Percentiles rank a stretch among this genome's conserved stretches.
These are phyloP conservation scores for Eublepharis macularius DNA, from an alignment of 2,113 vertebrate genomes.

Conservation along the genomic window DNA sequence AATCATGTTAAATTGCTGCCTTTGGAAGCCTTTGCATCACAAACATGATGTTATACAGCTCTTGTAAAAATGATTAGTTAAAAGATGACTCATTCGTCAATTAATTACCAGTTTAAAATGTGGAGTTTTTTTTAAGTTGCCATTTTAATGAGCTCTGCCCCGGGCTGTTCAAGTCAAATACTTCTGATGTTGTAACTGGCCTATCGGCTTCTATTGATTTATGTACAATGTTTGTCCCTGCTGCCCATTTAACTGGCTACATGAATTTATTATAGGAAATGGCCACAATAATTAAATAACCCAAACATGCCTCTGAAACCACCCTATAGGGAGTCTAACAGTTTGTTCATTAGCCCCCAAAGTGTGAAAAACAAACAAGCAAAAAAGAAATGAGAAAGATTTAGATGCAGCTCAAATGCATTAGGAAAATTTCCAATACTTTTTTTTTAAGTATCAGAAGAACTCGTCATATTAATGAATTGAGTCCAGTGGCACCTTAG, in stretches of 20 bases:
- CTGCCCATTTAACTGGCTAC: not conserved
- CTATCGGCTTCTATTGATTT: not conserved
- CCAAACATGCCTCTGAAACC: not conserved
- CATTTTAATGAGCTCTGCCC: not conserved
- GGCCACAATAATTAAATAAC: not conserved
- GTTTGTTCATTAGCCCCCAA: not conserved
- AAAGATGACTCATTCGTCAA: not conserved
- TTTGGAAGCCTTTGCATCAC: not conserved
- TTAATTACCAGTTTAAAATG: not conserved
- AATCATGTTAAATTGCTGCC: not conserved
- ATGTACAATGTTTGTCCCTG: not conserved
- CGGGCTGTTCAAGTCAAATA: not conserved
- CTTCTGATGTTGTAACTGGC: not conserved
- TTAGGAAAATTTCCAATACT: no score
- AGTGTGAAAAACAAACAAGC: no score
- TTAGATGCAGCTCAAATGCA: no score
- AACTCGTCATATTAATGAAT: no score
- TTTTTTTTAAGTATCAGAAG: no score
- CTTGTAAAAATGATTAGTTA: not conserved
- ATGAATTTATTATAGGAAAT: not conserved
- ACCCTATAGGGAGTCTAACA: not conserved
- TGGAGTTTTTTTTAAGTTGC: not conserved
- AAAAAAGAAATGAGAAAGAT: no score
- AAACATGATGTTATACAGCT: not conserved
- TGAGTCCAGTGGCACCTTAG: no score